Evolutionary conservation across 2,113 vertebrate genomes (phyloP), one percentile per base, ranked within the genome.

Genomic region (Cephalopterus ornatus): DNA sequence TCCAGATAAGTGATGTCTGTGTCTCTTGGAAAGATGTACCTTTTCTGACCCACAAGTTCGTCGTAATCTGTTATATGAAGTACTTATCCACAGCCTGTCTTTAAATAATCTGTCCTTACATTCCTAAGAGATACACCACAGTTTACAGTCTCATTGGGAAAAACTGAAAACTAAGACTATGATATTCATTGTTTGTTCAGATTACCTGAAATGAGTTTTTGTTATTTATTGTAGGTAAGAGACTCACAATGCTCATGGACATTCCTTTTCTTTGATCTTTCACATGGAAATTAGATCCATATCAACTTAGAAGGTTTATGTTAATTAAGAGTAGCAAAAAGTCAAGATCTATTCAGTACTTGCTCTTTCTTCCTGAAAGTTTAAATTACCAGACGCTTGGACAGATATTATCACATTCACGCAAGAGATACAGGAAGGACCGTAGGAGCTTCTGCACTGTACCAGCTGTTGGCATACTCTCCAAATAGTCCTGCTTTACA

Each of bases 261-360:
- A 55, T 76, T 93, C 63, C 78, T 92, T 92, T 89, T 63, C 42
- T 68, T 63, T 86, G 88, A 91, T 74, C 56, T 67, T 95, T 73
- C 67, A 92, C 49, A 17, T 33, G 26, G 70, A 91, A 96, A 90
- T 68, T 81, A 80, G 42, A 91, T 49, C 77, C 42, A 39, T 18
- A 52, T 74, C 67, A 71, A 30, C 19, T 35, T 33, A 80, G 56
- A 92, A 95, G 85, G 65, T 66, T 88, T 89, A 55, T 19, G 19
- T 81, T 71, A 86, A 88, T 47, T 33, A 66, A 63, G 59, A 87
- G 16, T n/a, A 85, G 58, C 22, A 59, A 84, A 82, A 66, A 91
- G 39, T 63, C 74, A 89, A 77, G 49, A 61, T 44, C 47, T 94
- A 30, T 59, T 81, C 67, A 44, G 20, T 59, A 91, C 8, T 78